phyloP scores from a whole-genome alignment of 2,888 invertebrate species.

The Apamea monoglypha region DNA sequence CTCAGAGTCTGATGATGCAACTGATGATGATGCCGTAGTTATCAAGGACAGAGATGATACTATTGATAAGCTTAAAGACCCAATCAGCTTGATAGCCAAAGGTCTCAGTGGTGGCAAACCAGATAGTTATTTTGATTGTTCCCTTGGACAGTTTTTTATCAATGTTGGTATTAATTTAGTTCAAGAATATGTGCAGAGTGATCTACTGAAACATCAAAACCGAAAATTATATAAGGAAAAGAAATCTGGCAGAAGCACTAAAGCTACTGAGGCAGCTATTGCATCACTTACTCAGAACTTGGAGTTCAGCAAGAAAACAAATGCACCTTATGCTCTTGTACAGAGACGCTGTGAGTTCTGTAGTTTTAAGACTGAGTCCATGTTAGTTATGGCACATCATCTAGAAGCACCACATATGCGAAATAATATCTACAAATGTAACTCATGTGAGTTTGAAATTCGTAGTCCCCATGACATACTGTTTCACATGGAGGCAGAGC shows the following conservation, averaged over 20 bases:
- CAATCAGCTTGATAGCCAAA: conserved; percentile 83
- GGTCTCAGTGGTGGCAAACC: conserved; percentile 88
- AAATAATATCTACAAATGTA: conserved; percentile 96
- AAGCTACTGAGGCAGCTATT: conserved; percentile 95
- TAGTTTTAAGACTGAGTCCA: conserved; percentile 97
- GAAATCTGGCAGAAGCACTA: conserved; percentile 91
- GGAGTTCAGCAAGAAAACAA: conserved; percentile 96
- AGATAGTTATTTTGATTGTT: conserved; percentile 95
- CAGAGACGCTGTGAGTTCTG: conserved; percentile 97
- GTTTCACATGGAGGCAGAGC: conserved; percentile 98
- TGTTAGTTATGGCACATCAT: conserved; percentile 96
- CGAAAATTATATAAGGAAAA: conserved; percentile 95
- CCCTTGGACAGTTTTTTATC: conserved; percentile 97
- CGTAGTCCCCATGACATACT: conserved; percentile 97
- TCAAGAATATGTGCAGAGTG: conserved; percentile 98
- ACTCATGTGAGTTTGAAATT: conserved; percentile 96
- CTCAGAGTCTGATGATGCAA: conserved; percentile 88
- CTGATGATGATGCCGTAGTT: conserved; percentile 87
- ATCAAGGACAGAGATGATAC: conserved; percentile 90
- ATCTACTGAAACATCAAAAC: conserved; percentile 96
- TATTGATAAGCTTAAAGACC: conserved; percentile 88
- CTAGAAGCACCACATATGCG: conserved; percentile 98
- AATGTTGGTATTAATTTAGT: conserved; percentile 98
- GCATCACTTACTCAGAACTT: conserved; percentile 96
- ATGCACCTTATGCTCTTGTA: conserved; percentile 94